These are phyloP conservation scores for Mycalesis mineus DNA, from an alignment of 2,888 invertebrate genomes.

Conservation along the genomic window DNA sequence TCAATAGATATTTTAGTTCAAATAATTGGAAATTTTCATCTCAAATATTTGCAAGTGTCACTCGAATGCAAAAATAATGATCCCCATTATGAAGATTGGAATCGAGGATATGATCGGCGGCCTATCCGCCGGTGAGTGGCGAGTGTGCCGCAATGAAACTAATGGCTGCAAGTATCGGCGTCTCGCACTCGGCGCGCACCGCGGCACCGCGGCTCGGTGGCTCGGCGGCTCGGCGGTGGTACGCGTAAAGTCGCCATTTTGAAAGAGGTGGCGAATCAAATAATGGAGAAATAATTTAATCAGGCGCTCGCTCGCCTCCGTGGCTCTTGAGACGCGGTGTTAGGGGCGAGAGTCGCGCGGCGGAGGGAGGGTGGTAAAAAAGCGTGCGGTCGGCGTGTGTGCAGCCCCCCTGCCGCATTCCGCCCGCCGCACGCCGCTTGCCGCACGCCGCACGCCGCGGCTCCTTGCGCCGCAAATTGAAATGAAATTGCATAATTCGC, in stretches of 20 bases:
- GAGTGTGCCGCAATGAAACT: neutral
- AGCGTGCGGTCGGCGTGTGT: constrained; percentile 61
- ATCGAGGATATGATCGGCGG: too few relatives aligned
- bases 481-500: constrained; percentile 74
- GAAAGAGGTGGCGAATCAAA: constrained; percentile 75
- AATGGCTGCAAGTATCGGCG: neutral
- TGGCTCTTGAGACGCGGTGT: constrained; percentile 43
- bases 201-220: neutral
- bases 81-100: too few relatives aligned
- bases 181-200: neutral
- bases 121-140: neutral
- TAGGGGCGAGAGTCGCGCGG: constrained; percentile 51
- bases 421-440: constrained; percentile 20
- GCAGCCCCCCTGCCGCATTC: constrained; percentile 51
- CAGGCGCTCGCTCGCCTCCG: constrained; percentile 41
- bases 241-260: constrained; percentile 66
- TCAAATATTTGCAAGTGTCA: too few relatives aligned
- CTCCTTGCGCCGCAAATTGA: constrained; percentile 61
- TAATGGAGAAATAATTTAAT: constrained; percentile 76
- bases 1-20: too few relatives aligned
- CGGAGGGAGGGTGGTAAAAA: constrained; percentile 54
- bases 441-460: too few relatives aligned
- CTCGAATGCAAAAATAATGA: too few relatives aligned
- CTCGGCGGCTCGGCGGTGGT: constrained; percentile 9
- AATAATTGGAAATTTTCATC: too few relatives aligned